phyloP scores from a whole-genome alignment of 2,888 invertebrate genomes.

The Synergus laeviventris region DNA sequence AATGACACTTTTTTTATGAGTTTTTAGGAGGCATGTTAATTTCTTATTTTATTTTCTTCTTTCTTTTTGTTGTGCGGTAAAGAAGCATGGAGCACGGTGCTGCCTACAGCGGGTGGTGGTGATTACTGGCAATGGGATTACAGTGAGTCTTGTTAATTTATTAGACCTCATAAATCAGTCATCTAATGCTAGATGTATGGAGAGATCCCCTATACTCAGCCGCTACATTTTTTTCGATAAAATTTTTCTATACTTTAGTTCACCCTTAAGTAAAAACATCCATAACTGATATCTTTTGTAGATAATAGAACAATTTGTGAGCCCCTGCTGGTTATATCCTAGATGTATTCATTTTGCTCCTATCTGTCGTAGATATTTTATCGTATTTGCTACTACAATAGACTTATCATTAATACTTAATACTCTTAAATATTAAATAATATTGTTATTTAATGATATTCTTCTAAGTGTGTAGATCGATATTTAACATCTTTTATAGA shows the following conservation, averaged over 20 bases:
- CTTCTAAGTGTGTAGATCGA: not conserved
- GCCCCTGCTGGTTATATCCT: not conserved
- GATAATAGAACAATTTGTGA: not conserved
- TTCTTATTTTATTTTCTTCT: slow-evolving; percentile 64
- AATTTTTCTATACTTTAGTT: not conserved
- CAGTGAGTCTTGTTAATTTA: slow-evolving; percentile 70
- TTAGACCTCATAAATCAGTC: slow-evolving; percentile 48
- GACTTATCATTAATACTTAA: not conserved
- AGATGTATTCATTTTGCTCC: not conserved
- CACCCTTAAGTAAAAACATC: not conserved
- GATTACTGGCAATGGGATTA: slow-evolving; percentile 74
- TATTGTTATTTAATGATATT: too few relatives aligned
- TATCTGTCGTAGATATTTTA: not conserved
- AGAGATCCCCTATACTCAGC: slow-evolving; percentile 9
- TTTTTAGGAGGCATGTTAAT: slow-evolving; percentile 51
- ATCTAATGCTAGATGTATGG: slow-evolving; percentile 14
- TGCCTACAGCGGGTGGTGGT: slow-evolving; percentile 74
- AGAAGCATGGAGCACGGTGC: slow-evolving; percentile 75
- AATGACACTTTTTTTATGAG: not conserved
- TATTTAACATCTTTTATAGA: not conserved
- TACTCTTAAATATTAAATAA: not conserved
- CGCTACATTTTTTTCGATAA: not conserved
- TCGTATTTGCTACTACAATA: not conserved
- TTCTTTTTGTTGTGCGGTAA: slow-evolving; percentile 68
- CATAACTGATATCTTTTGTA: not conserved